A percentile compares a stretch with the other conserved stretches of the same genome.
phyloP scores from a whole-genome alignment of 37 sponge, comb jelly and placozoan species.

The Agelas oroides region DNA sequence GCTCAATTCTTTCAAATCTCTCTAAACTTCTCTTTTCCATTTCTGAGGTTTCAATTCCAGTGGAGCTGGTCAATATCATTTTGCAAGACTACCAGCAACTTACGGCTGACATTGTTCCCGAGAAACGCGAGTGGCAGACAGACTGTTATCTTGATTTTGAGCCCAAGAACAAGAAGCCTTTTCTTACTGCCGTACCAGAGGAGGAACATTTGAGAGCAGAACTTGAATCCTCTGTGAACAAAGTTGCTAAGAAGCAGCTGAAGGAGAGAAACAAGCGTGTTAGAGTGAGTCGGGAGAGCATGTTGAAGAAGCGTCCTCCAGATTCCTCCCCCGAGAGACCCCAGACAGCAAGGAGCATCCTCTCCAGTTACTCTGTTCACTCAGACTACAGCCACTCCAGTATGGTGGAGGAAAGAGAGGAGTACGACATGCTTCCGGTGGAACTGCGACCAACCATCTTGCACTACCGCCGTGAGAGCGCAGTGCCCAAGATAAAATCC shows the following conservation, averaged over 20 bases:
- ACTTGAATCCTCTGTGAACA: background rate
- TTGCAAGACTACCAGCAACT: constrained; percentile 44
- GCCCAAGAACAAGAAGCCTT: constrained; percentile 48
- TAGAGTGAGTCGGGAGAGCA: constrained; percentile 34
- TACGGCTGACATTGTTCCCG: constrained; percentile 41
- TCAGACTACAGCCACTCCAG: constrained; percentile 46
- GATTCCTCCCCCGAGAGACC: constrained; percentile 34
- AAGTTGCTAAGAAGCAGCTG: constrained; percentile 9
- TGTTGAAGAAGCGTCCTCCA: background rate
- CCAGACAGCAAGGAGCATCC: constrained; percentile 49
- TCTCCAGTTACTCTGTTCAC: constrained; percentile 49
- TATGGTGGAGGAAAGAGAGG: constrained; percentile 37
- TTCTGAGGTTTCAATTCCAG: constrained; percentile 15
- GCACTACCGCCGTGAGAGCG: constrained; percentile 60
- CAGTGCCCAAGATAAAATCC: constrained; percentile 1
- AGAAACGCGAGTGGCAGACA: constrained; percentile 93
- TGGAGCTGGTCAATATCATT: constrained; percentile 50
- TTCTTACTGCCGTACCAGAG: constrained; percentile 51
- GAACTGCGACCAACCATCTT: constrained; percentile 72
- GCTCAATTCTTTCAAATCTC: constrained; percentile 39
- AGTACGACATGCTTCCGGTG: constrained; percentile 70
- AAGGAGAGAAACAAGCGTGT: constrained; percentile 28
- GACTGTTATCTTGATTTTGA: constrained; percentile 74
- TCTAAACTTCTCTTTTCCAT: background rate
- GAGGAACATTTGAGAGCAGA: background rate